Percentiles rank a stretch among this genome's conserved stretches.
phyloP scores from a whole-genome alignment of 2,888 invertebrate genomes.

The Cactoblastis cactorum region DNA sequence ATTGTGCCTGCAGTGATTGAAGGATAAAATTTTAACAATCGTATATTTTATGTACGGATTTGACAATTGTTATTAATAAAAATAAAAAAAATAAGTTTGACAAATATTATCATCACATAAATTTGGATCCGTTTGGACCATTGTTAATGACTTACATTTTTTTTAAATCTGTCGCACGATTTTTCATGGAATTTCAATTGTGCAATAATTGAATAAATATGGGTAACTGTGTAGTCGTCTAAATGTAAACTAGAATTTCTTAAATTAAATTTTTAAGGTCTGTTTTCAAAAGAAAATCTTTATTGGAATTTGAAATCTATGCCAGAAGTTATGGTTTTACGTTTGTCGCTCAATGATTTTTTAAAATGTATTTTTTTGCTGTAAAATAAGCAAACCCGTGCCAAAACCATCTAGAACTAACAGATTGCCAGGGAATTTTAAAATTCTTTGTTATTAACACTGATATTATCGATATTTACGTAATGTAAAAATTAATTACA shows the following conservation, averaged over 20 bases:
- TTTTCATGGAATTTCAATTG: conserved; percentile 63
- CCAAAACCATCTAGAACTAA: conserved; percentile 67
- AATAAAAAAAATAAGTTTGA: not conserved
- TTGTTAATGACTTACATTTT: conserved; percentile 14
- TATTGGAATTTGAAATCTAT: conserved; percentile 47
- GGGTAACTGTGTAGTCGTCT: conserved; percentile 55
- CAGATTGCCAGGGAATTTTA: conserved; percentile 35
- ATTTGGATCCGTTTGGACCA: conserved; percentile 20
- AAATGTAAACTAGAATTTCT: conserved; percentile 57
- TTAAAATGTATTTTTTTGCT: conserved; percentile 28
- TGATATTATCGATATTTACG: not conserved
- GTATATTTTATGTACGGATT: not conserved
- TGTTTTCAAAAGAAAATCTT: conserved; percentile 41
- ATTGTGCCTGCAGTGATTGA: conserved; percentile 36
- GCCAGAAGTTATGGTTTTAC: conserved; percentile 32
- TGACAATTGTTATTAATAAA: not conserved
- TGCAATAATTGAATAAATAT: conserved; percentile 64
- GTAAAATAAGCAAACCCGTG: conserved; percentile 36
- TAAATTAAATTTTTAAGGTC: conserved; percentile 50
- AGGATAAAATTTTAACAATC: conserved; percentile 20
- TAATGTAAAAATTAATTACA: too few species aligned
- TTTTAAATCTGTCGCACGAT: conserved; percentile 49
- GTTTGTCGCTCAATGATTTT: conserved; percentile 24
- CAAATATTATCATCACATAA: not conserved
- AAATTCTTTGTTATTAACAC: conserved; percentile 9